Percentiles rank a stretch among this genome's conserved stretches.
phyloP scores from a whole-genome alignment of 2,113 vertebrate genomes.

The Nycticorax nycticorax region DNA sequence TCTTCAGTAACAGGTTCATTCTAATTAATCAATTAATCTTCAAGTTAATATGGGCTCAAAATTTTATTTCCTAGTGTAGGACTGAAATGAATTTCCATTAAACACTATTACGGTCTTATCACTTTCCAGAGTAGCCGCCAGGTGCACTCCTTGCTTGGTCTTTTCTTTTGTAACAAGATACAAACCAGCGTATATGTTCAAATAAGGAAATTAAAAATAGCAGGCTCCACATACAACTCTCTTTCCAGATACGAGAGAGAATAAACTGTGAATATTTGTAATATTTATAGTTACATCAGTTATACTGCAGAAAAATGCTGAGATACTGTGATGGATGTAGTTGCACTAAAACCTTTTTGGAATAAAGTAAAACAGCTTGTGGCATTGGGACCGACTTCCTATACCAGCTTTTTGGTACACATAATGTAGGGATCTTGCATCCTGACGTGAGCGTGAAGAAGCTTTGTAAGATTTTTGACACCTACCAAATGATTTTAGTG shows the following conservation, averaged over 20 bases:
- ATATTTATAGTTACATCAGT: not conserved
- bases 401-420: not conserved
- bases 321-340: not conserved
- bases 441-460: not conserved
- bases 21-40: not conserved
- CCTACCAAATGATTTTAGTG: not conserved
- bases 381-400: not conserved
- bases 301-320: not conserved
- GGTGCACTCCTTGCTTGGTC: slow-evolving; percentile 10
- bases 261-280: not conserved
- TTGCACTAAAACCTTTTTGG: not conserved
- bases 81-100: slow-evolving; percentile 10
- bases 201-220: slow-evolving; percentile 8
- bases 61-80: not conserved
- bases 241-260: not conserved
- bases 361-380: not conserved
- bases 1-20: not conserved
- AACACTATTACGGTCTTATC: not conserved
- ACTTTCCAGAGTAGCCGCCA: slow-evolving; percentile 23
- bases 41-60: not conserved
- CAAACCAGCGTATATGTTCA: not conserved
- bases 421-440: not conserved
- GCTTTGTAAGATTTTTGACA: not conserved
- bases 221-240: not conserved
- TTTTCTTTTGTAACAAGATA: slow-evolving; percentile 7